phyloP scores from a whole-genome alignment of 2,888 invertebrate genomes.

The Saturnia pavonia region DNA sequence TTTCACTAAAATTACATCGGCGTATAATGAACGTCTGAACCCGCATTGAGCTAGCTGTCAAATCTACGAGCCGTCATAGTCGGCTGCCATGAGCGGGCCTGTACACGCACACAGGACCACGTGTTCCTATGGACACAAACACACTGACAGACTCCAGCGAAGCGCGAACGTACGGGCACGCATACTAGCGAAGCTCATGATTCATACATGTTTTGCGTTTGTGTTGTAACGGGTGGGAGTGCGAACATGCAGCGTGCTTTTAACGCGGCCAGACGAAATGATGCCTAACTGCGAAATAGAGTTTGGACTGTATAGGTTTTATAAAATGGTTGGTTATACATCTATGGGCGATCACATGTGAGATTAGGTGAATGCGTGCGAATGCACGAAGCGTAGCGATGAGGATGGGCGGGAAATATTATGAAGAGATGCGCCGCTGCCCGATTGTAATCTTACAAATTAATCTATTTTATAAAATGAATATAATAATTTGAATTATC shows the following conservation, averaged over 20 bases:
- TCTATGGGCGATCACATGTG: slow-evolving; percentile 75
- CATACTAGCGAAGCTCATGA: slow-evolving; percentile 63
- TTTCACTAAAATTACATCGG: slow-evolving; percentile 75
- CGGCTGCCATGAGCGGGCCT: slow-evolving; percentile 79
- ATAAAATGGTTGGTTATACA: slow-evolving; percentile 75
- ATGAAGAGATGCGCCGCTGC: slow-evolving; percentile 55
- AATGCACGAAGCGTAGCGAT: slow-evolving; percentile 70
- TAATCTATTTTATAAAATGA: slow-evolving; percentile 39
- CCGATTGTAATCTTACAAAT: slow-evolving; percentile 51
- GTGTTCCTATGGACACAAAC: slow-evolving; percentile 70
- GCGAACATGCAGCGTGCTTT: slow-evolving; percentile 80
- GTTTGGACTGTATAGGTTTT: slow-evolving; percentile 68
- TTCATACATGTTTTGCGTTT: slow-evolving; percentile 70
- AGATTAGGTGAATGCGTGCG: slow-evolving; percentile 79
- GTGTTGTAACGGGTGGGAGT: slow-evolving; percentile 78
- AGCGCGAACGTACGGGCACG: slow-evolving; percentile 71
- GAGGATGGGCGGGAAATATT: slow-evolving; percentile 73
- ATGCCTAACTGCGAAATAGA: slow-evolving; percentile 74
- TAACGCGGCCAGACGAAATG: slow-evolving; percentile 79
- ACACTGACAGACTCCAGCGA: slow-evolving; percentile 76
- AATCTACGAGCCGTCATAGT: slow-evolving; percentile 83
- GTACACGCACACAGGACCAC: slow-evolving; percentile 73
- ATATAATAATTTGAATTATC: neutral
- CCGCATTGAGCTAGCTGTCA: slow-evolving; percentile 83
- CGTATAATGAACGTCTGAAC: slow-evolving; percentile 81